These are phyloP conservation scores for Pheosia tremula DNA, from an alignment of 2,888 invertebrate species.

Conservation along the genomic window DNA sequence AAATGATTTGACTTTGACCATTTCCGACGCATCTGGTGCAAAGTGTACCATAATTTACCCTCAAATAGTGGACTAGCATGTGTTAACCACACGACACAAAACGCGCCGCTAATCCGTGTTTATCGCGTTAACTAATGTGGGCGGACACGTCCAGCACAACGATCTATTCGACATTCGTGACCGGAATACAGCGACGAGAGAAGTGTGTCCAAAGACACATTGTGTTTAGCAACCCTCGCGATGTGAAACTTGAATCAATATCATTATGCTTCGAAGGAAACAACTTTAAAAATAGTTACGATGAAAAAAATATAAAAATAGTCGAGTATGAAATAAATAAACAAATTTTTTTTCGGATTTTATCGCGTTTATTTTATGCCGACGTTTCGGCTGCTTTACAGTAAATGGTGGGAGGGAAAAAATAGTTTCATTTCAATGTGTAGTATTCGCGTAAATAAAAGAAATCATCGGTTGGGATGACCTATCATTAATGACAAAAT, in stretches of 20 bases:
- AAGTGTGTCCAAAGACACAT: conserved; percentile 48
- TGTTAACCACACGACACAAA: conserved; percentile 18
- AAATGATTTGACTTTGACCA: too few species aligned
- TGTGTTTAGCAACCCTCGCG: conserved; percentile 48
- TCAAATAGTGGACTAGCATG: conserved; percentile 14
- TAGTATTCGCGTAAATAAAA: too few species aligned
- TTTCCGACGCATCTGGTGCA: neutral
- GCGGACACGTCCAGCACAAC: conserved; percentile 50
- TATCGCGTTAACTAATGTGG: conserved; percentile 39
- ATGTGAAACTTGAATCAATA: conserved; percentile 38
- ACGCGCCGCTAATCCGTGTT: conserved; percentile 39
- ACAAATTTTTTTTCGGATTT: too few species aligned
- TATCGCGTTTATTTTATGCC: too few species aligned
- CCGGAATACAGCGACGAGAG: conserved; percentile 38
- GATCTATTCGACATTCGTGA: conserved; percentile 51
- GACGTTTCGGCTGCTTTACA: too few species aligned
- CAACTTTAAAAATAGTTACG: neutral
- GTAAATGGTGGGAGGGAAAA: too few species aligned
- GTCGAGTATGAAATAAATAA: too few species aligned
- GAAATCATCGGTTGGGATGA: too few species aligned
- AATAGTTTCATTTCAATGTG: too few species aligned
- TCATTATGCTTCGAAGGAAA: conserved; percentile 5
- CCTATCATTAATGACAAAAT: too few species aligned
- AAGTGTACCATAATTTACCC: neutral
- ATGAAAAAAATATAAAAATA: too few species aligned